Evolutionary conservation across 2,797 vertebrate species (phyloP).

Genomic region (Coregonus suidteri): DNA sequence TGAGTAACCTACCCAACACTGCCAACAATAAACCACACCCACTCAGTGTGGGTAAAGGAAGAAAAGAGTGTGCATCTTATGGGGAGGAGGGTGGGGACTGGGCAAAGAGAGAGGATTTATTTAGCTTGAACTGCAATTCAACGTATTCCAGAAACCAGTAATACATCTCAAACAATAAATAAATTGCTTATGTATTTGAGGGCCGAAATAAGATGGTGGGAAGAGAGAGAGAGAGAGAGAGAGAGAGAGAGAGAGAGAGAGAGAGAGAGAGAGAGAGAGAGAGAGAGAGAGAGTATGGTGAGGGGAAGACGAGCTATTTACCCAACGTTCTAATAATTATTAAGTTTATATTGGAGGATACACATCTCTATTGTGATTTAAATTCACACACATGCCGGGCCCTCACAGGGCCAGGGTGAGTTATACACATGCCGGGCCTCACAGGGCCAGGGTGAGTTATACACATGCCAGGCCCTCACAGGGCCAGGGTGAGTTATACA

Average conservation of each 20-base stretch:
- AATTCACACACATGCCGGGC: slow-evolving; percentile 14
- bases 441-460: too few species aligned
- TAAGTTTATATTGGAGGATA: too few species aligned
- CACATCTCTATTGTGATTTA: too few species aligned
- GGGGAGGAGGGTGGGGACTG: not conserved
- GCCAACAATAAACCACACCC: slow-evolving; percentile 37
- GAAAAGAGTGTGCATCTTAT: not conserved
- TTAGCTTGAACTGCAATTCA: not conserved
- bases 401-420: too few species aligned
- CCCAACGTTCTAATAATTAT: too few species aligned
- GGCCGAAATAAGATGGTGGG: not conserved
- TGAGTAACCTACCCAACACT: too few species aligned
- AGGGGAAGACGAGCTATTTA: too few species aligned
- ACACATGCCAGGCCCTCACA: too few species aligned
- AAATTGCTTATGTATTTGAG: not conserved
- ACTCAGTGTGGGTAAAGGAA: not conserved
- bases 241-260: not conserved
- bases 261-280: not conserved
- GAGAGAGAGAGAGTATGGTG: too few species aligned
- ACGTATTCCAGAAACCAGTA: not conserved
- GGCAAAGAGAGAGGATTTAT: not conserved
- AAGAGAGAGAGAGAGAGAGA: not conserved
- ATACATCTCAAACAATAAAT: not conserved
- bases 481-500: too few species aligned
- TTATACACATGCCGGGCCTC: too few species aligned